Evolutionary conservation across 92 coral and sea anemone genomes (phyloP), one percentile per base, ranked within the genome.

Genomic region (Epizoanthus stellaris): DNA sequence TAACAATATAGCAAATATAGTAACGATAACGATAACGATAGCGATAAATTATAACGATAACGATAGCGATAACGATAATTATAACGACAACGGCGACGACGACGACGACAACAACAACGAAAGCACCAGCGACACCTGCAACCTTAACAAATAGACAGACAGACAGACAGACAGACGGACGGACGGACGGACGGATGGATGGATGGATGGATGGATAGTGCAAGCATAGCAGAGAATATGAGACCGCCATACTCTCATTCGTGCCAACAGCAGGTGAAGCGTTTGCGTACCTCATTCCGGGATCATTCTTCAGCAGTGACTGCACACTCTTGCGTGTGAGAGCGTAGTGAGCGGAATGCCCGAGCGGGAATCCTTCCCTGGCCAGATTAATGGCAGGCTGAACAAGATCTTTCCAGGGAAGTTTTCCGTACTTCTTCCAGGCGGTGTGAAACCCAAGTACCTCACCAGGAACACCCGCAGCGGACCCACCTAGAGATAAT

Each of bases 391-490:
- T 91, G 34, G 98, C 74, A 0, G 98, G 98, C 82, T 95, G 93
- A 36, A 95, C 95, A 52, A 95, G 80, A 2, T 93, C 93, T 85
- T 88, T 91, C 98, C 98, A 95, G 10, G 91, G 89, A 52, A 95
- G 71, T 42, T 91, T 87, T 9, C 98, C 98, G 71, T 95, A 89
- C 45, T 80, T 80, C 65, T 80, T 70, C 98, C 98, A 95, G 23
- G 94, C 95, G 36, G 73, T 69, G 58, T 67, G 85, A 47, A 93
- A 89, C 3, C 95, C 98, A 12, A 67, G 89, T 9, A 95, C 94
- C 67, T 95, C 98, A 38, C 98, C 98, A 1, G 98, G 98, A 10
- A 95, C 95, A 17, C 97, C 98, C 15, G 88, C 61, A 4, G 97
- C 94, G 3, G 92, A 60, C 5, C 94, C 80, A 21, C 98, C 98